These are phyloP conservation scores for Sinella curviseta DNA, from an alignment of 1,140 invertebrate species.

Conservation along the genomic window DNA sequence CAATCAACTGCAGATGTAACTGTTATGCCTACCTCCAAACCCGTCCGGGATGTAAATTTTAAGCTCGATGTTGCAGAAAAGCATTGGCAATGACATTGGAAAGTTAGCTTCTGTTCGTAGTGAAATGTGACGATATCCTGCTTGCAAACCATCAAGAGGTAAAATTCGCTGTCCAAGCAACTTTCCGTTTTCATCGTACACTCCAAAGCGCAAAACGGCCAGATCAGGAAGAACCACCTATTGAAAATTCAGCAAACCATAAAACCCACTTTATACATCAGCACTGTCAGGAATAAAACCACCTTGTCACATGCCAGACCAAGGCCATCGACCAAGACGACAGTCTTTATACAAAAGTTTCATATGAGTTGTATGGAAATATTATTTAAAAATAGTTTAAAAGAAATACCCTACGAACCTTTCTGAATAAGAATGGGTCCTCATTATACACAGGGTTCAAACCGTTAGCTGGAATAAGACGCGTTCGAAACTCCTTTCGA, in stretches of 20 bases:
- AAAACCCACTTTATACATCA: too few relatives aligned
- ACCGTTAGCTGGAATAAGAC: conserved; percentile 93
- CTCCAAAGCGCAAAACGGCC: conserved; percentile 94
- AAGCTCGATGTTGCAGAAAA: conserved; percentile 98
- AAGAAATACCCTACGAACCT: conserved; percentile 67
- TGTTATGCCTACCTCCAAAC: conserved; percentile 82
- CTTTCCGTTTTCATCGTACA: conserved; percentile 98
- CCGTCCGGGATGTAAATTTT: conserved; percentile 99
- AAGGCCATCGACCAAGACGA: too few relatives aligned
- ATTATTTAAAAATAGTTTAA: conserved; percentile 32
- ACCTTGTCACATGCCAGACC: too few relatives aligned
- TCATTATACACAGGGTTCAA: conserved; percentile 98
- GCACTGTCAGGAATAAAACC: too few relatives aligned
- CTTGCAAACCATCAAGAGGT: conserved; percentile 94
- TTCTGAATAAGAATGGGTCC: conserved; percentile 95
- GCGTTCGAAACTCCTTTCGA: conserved; percentile 93
- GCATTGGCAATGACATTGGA: conserved; percentile 95
- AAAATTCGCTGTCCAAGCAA: conserved; percentile 95
- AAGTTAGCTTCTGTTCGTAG: conserved; percentile 98
- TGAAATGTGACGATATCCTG: conserved; percentile 96
- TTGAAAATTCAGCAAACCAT: conserved; percentile 10
- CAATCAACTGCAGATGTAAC: conserved; percentile 10
- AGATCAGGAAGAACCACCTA: conserved; percentile 95
- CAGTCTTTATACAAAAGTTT: too few relatives aligned
- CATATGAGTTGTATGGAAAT: too few relatives aligned